These are phyloP conservation scores for Scelioninae gen. 2 DNA, from an alignment of 2,888 invertebrate species.

Conservation along the genomic window DNA sequence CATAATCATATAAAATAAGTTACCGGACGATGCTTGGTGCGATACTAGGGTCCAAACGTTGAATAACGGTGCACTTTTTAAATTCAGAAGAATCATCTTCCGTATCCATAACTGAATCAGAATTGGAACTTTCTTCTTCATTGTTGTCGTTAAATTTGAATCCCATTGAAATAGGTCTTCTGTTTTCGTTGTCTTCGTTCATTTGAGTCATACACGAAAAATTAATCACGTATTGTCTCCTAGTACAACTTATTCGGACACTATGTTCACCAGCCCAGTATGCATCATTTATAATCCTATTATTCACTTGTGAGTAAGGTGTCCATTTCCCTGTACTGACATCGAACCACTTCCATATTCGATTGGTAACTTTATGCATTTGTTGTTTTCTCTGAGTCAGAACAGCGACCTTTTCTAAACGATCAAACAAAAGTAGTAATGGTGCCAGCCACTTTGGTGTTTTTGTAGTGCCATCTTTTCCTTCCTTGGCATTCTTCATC, in stretches of 20 bases:
- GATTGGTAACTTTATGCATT: constrained; percentile 80
- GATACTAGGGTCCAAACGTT: constrained; percentile 72
- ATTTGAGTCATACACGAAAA: constrained; percentile 89
- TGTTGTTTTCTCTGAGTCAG: constrained; percentile 81
- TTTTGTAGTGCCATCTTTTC: constrained; percentile 65
- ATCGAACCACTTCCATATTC: constrained; percentile 90
- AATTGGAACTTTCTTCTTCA: constrained; percentile 66
- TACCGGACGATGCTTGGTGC: constrained; percentile 72
- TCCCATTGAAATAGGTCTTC: constrained; percentile 85
- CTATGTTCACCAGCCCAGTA: constrained; percentile 84
- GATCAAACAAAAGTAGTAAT: constrained; percentile 83
- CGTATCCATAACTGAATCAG: constrained; percentile 73
- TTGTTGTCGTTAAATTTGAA: constrained; percentile 72
- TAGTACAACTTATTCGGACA: constrained; percentile 83
- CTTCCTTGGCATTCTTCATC: constrained; percentile 64
- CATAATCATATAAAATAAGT: too few relatives aligned
- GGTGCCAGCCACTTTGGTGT: constrained; percentile 87
- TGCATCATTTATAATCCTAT: constrained; percentile 86
- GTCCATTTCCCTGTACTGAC: constrained; percentile 88
- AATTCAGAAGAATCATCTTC: constrained; percentile 66
- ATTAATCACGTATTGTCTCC: constrained; percentile 85
- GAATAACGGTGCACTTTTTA: constrained; percentile 68
- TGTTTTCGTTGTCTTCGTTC: constrained; percentile 89
- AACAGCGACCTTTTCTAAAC: constrained; percentile 85
- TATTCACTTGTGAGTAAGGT: constrained; percentile 83